These are phyloP conservation scores for Hippocampus comes DNA, from an alignment of 2,113 vertebrate species.

Conservation along the genomic window DNA sequence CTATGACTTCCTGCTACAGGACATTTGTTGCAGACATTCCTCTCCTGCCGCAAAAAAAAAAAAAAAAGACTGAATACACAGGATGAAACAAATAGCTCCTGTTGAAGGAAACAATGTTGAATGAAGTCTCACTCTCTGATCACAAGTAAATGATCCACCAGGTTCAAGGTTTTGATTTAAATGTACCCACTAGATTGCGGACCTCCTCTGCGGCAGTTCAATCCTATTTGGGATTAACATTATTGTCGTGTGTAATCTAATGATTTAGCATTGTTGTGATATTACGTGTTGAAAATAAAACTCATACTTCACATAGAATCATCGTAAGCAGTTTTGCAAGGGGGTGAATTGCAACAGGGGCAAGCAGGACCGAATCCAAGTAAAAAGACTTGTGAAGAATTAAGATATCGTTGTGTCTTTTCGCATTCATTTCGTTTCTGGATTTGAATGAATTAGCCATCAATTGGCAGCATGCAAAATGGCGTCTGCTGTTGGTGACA, in stretches of 20 bases:
- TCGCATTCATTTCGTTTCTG: too few relatives aligned
- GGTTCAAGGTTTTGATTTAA: slow-evolving; percentile 23
- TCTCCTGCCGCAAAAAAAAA: slow-evolving; percentile 32
- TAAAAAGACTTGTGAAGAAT: too few relatives aligned
- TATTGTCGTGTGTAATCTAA: neutral
- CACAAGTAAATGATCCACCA: slow-evolving; percentile 43
- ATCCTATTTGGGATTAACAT: neutral
- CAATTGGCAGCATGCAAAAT: too few relatives aligned
- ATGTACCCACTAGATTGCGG: neutral
- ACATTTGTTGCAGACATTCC: slow-evolving; percentile 51
- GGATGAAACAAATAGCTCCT: slow-evolving; percentile 1
- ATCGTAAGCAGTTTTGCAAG: too few relatives aligned
- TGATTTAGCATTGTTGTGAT: neutral
- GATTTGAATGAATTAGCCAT: too few relatives aligned
- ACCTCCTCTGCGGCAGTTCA: neutral
- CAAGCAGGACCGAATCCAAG: too few relatives aligned
- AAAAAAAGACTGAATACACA: slow-evolving; percentile 11
- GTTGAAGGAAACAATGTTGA: slow-evolving; percentile 38
- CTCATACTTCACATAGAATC: too few relatives aligned
- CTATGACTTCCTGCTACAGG: slow-evolving; percentile 47
- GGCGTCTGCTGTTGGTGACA: too few relatives aligned
- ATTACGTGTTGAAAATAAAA: neutral
- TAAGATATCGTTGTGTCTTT: too few relatives aligned
- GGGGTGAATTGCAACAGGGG: too few relatives aligned
- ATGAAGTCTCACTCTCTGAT: slow-evolving; percentile 44